phyloP scores from a whole-genome alignment of 92 coral and sea anemone genomes.

The Montipora capitata region DNA sequence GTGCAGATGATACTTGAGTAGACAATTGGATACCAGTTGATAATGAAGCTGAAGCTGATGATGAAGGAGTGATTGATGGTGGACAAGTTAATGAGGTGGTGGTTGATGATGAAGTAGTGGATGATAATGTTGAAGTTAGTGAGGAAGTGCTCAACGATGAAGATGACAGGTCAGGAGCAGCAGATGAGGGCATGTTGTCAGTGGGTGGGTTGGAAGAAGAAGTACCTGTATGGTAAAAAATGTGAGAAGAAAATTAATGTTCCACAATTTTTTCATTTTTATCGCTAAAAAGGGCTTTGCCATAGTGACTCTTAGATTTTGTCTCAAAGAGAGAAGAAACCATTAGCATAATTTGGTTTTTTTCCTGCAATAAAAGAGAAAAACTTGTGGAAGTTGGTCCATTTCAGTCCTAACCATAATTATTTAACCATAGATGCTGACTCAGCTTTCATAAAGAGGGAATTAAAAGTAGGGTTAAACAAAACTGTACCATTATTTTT shows the following conservation, averaged over 20 bases:
- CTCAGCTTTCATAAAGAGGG: not conserved
- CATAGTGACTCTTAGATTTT: not conserved
- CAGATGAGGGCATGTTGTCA: not conserved
- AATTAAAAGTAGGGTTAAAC: not conserved
- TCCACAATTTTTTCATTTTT: not conserved
- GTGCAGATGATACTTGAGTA: constrained; percentile 1
- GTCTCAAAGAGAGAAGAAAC: not conserved
- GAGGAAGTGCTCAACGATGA: not conserved
- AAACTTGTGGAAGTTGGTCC: not conserved
- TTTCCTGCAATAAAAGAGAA: not conserved
- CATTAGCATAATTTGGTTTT: not conserved
- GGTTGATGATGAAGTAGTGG: constrained; percentile 11
- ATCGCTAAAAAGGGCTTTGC: not conserved
- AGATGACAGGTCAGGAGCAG: not conserved
- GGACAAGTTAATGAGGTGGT: constrained; percentile 2
- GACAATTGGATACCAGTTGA: constrained; percentile 8
- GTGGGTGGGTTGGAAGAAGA: constrained; percentile 5
- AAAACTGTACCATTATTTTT: too few species aligned
- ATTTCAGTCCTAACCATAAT: not conserved
- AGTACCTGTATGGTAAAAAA: not conserved
- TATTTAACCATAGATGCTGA: not conserved
- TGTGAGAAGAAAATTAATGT: not conserved
- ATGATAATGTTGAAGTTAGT: not conserved
- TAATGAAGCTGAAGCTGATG: constrained; percentile 8
- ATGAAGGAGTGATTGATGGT: constrained; percentile 1